phyloP scores from a whole-genome alignment of 2,888 invertebrate genomes.

The Willowsia nigromaculata region DNA sequence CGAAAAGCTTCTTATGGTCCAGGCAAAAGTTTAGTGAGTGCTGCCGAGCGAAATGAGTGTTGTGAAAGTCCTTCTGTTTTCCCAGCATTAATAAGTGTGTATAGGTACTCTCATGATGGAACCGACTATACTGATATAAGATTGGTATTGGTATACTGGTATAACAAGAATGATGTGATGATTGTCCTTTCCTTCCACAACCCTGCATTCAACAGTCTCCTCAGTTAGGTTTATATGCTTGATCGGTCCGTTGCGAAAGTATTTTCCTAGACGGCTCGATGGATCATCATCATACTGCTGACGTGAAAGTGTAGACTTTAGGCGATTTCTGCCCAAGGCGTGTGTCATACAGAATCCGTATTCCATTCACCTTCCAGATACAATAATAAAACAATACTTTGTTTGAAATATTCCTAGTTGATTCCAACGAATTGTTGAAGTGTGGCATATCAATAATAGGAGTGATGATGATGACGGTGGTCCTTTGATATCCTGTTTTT shows the following conservation, averaged over 20 bases:
- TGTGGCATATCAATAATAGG: neutral
- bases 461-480: neutral
- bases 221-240: neutral
- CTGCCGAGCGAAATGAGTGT: neutral
- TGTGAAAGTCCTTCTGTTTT: neutral
- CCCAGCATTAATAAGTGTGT: too few species aligned
- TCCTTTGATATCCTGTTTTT: neutral
- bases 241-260: neutral
- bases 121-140: too few species aligned
- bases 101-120: too few species aligned
- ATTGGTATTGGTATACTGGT: too few species aligned
- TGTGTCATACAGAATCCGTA: neutral
- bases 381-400: neutral
- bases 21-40: neutral
- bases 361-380: neutral
- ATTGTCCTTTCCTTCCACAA: neutral
- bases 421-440: neutral
- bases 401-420: neutral
- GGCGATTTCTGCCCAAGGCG: neutral
- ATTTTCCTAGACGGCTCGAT: neutral
- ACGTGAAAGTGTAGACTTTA: neutral
- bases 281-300: neutral
- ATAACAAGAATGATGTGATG: too few species aligned
- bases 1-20: constrained; percentile 1
- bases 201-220: neutral